Base-by-base conservation (phyloP, 2,888 invertebrate genomes). In the Polietes domitor region DNA sequence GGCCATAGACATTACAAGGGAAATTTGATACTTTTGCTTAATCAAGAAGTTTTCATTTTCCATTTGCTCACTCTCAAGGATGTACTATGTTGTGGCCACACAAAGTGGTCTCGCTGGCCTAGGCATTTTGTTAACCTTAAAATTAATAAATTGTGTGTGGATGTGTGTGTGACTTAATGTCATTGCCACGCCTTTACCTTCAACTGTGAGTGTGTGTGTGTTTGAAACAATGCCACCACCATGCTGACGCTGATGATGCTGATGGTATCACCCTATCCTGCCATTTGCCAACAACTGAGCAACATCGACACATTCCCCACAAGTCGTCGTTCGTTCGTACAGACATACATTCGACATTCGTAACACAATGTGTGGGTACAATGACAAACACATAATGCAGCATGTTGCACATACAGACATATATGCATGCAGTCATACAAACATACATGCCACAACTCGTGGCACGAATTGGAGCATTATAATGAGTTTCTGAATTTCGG, bases 111-210 rank as follows among this genome's bases (percentile, higher is more conserved):
- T 2, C n/a, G 12, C 15, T 21, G n/a, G 5, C 50, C 15, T 12
- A 50, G 4, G 21, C 7, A 53, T 21, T 58, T 21, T 58, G 58
- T 26, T 58, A 58, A 58, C 58, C 26, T 58, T 26, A 26, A 58
- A 58, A 26, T 58, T 58, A 17, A 21, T 21, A 21, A 7, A 53
- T 21, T 53, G 24, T 53, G 6, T 53, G 79, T 82, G 74, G 71
- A n/a, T n/a, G n/a, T n/a, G n/a, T n/a, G n/a, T n/a, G n/a, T n/a
- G n/a, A n/a, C n/a, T n/a, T 55, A 77, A 75, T 80, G 77, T 77
- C 82, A 82, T 43, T 55, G 77, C 71, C 77, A 82, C 80, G 80
- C 80, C 85, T 82, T 28, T 55, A 50, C 19, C 53, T 77, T 63
- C 28, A 58, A 5, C 50, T 37, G 28, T 12, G 7, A 55, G 9